Percentiles rank a stretch among this genome's conserved stretches.
phyloP scores from a whole-genome alignment of 2,888 invertebrate species.

The Dynastes tityus region DNA sequence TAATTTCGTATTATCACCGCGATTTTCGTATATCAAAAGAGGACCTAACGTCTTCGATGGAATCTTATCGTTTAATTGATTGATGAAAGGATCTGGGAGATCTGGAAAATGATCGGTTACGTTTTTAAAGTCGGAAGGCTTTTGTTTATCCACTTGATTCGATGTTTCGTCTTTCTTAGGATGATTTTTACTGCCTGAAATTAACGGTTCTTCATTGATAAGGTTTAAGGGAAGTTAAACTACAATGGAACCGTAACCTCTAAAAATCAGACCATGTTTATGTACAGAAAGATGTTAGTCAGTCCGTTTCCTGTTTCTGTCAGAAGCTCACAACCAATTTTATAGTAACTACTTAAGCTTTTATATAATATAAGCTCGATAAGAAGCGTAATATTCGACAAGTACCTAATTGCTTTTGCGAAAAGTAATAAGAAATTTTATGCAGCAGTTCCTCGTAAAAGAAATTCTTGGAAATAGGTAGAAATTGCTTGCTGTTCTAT shows the following conservation, averaged over 20 bases:
- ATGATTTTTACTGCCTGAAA: conserved; percentile 62
- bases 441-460: no score
- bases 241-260: conserved; percentile 49
- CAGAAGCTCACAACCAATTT: conserved; percentile 40
- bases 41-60: conserved; percentile 68
- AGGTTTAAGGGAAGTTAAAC: background rate
- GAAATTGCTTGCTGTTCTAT: no score
- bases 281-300: conserved; percentile 58
- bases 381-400: background rate
- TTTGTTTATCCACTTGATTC: conserved; percentile 56
- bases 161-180: conserved; percentile 56
- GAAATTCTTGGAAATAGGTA: no score
- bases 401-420: background rate
- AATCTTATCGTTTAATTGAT: conserved; percentile 57
- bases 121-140: conserved; percentile 53
- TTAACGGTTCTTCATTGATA: conserved; percentile 51
- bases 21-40: conserved; percentile 65
- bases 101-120: conserved; percentile 54
- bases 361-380: background rate
- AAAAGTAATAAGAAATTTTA: background rate
- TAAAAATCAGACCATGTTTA: conserved; percentile 53
- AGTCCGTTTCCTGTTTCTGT: conserved; percentile 53
- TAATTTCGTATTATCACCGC: conserved; percentile 54
- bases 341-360: conserved; percentile 25
- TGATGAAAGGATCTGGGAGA: conserved; percentile 20